Conservation (phyloP, 1,140 invertebrate genomes). For the Sitobion miscanthi region DNA sequence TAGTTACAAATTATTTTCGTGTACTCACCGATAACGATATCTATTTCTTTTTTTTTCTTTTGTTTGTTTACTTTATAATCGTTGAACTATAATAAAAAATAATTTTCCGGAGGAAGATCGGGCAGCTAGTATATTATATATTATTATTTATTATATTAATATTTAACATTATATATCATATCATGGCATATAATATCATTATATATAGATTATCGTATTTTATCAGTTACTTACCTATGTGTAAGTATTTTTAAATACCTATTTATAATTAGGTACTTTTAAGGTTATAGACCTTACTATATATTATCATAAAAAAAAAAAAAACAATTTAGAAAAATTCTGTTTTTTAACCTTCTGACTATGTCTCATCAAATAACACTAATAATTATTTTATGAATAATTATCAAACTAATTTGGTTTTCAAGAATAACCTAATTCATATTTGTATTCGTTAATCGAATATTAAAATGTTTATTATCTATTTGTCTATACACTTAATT, state of each 20-base stretch:
- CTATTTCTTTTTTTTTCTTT: too few species aligned
- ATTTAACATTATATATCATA: neutral
- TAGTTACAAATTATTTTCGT: too few species aligned
- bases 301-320: neutral
- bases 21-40: too few species aligned
- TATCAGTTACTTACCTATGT: neutral
- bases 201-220: neutral
- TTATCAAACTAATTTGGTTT: neutral
- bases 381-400: neutral
- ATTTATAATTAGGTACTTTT: neutral
- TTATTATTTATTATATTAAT: neutral
- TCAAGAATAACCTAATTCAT: neutral
- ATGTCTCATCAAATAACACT: neutral
- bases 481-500: neutral
- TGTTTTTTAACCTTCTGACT: neutral
- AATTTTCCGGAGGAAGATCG: too few species aligned
- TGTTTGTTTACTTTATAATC: too few species aligned
- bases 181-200: neutral
- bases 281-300: conserved; percentile 1
- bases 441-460: neutral
- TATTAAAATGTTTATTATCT: neutral
- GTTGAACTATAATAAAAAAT: too few species aligned
- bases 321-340: neutral
- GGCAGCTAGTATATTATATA: neutral
- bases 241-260: neutral